Base-by-base conservation (phyloP, 2,888 invertebrate species). In the Sipha maydis region DNA sequence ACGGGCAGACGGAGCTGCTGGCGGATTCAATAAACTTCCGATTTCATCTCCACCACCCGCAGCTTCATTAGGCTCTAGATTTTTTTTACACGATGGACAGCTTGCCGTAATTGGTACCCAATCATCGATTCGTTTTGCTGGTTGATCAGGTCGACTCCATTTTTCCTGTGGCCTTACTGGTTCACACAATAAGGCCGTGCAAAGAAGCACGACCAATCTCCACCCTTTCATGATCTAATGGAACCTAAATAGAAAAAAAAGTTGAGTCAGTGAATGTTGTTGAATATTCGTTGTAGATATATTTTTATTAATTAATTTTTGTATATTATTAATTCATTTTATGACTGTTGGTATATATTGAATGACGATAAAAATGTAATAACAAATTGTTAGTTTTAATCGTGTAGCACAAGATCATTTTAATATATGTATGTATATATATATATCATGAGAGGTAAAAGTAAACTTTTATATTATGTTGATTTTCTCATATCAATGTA, bases 41-140 rank as follows among this genome's bases (percentile, higher is more conserved):
- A 89, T 85, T 79, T 89, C 84, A 31, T 89, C 89, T 11, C 31
- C 73, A 0, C 67, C 34, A 1, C 67, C 21, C 17, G 7, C 8
- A 9, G 67, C 28, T 14, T 73, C 82, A 89, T 88, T 90, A 83
- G 38, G 89, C 78, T 90, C 90, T 21, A 89, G 69, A 89, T 85
- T 90, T 82, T 77, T 89, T 78, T 83, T 28, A 25, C 91, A 90
- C 1, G 92, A 91, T 41, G 92, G 91, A 85, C 91, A 91, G 76
- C 92, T 92, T 83, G 92, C 91, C 19, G 92, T 91, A 28, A 94
- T 91, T 25, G 94, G 94, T 88, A 94, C 92, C 94, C 94, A 94
- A 89, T 94, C 94, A 89, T 91, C 92, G 34, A 90, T 80, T 41
- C 89, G 90, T 73, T 90, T 89, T 17, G 90, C 90, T 1, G 89